Base-by-base conservation (phyloP, 2,113 vertebrate species). In the Saimiri boliviensis region DNA sequence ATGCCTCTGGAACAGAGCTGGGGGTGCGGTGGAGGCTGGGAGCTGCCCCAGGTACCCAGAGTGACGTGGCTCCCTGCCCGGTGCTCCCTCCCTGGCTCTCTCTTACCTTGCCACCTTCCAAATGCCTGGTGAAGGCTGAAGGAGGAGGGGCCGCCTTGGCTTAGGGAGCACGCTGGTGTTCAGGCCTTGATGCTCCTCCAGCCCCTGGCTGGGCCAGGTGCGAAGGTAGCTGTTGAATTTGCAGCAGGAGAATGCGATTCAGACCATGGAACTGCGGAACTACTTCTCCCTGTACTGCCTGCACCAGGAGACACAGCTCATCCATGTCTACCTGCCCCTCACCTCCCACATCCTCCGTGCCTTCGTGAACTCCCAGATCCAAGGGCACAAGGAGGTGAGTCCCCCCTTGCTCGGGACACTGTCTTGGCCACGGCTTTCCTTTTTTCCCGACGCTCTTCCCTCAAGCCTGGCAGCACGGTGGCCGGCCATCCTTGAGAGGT, bases 221-320 rank as follows among this genome's bases (percentile, higher is more conserved):
- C 52, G 47, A n/a, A 88, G 0, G 17, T 25, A 25, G 14, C 90
- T 23, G 11, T 94, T 3, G 49, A 68, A 27, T 89, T 91, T 89
- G 91, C 97, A 99, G 99, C 99, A 99, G 99, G 99, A 99, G 97
- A 99, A 99, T 0, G 99, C 99, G 4, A 99, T 99, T 93, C 99
- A 99, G 96, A 99, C 99, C 30, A 99, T 99, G 99, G 99, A 99
- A 98, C 99, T 99, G 45, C 98, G 99, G 6, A 99, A 99, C 98
- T 99, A 99, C 98, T 99, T 99, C 98, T 99, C 99, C 49, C 97
- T 99, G 47, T 99, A 99, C 96, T 99, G 99, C 98, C 99, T 99
- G 94, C 99, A 99, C 95, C 99, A 99, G 99, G 99, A 99, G 98
- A 99, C 99, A 0, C 99, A 99, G 98, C 99, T 99, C 2, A 99